These are phyloP conservation scores for Irena cyanogastra DNA, from an alignment of 2,113 vertebrate species.

Conservation along the genomic window DNA sequence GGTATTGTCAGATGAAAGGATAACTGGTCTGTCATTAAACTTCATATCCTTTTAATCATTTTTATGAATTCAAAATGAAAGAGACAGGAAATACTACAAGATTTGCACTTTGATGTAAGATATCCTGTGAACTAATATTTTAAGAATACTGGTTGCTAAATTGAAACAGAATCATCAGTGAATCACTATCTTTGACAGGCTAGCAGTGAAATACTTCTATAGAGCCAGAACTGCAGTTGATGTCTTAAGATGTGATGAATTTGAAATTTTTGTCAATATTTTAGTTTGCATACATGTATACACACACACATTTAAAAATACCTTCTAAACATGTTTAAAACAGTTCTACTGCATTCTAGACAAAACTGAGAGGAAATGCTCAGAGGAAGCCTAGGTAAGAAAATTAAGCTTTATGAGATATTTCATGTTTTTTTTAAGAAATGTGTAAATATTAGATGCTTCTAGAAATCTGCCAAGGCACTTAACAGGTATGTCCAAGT, in stretches of 20 bases:
- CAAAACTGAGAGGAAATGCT: not conserved
- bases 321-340: not conserved
- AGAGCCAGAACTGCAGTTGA: not conserved
- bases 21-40: not conserved
- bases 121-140: not conserved
- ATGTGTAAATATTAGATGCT: rapidly evolving
- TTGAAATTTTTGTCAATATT: not conserved
- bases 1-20: not conserved
- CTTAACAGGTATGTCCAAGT: not conserved
- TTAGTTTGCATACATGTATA: not conserved
- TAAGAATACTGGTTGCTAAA: not conserved
- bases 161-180: not conserved
- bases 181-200: not conserved
- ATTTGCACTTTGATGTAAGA: not conserved
- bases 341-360: not conserved
- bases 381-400: not conserved
- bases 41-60: not conserved
- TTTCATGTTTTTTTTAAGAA: not conserved
- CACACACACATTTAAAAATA: not conserved
- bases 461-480: not conserved
- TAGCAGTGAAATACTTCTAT: not conserved
- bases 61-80: not conserved
- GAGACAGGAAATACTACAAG: not conserved
- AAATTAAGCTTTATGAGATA: not conserved
- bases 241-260: not conserved